A percentile compares a stretch with the other conserved stretches of the same genome.
phyloP scores from a whole-genome alignment of 2,888 invertebrate species.

The Apotomis capreana region DNA sequence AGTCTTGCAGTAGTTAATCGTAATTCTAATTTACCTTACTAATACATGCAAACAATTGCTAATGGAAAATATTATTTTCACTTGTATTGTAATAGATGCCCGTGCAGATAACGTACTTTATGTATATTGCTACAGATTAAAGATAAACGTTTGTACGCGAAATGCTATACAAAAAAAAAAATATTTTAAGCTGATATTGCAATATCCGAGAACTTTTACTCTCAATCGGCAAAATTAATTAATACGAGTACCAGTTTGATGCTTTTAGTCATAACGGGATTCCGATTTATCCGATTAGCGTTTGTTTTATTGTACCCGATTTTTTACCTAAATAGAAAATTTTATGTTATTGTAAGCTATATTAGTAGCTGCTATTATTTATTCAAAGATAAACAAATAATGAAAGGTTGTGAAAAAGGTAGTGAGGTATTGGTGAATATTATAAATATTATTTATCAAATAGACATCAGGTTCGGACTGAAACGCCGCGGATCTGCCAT shows the following conservation, averaged over 20 bases:
- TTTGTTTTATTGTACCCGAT: no score
- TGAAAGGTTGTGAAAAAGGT: background rate
- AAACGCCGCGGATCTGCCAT: conserved; percentile 35
- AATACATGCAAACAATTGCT: no score
- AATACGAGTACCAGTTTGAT: background rate
- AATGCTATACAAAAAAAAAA: background rate
- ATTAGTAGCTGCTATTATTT: background rate
- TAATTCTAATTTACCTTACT: no score
- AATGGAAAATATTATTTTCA: no score
- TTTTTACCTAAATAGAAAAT: no score
- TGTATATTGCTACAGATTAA: background rate
- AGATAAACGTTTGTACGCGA: background rate
- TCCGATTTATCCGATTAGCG: no score
- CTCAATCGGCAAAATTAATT: conserved; percentile 17
- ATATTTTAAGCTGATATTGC: conserved; percentile 4
- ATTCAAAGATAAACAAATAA: background rate
- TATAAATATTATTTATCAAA: conserved; percentile 21
- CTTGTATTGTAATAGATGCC: no score
- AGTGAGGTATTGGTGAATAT: background rate
- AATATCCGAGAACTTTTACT: background rate
- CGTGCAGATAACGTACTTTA: no score
- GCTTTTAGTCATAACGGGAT: background rate
- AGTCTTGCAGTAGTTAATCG: no score
- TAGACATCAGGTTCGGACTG: conserved; percentile 1
- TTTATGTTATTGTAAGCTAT: no score